Conservation (phyloP, 30 jellyfish, hydroid and myxozoan species). For the Pelagia noctiluca region DNA sequence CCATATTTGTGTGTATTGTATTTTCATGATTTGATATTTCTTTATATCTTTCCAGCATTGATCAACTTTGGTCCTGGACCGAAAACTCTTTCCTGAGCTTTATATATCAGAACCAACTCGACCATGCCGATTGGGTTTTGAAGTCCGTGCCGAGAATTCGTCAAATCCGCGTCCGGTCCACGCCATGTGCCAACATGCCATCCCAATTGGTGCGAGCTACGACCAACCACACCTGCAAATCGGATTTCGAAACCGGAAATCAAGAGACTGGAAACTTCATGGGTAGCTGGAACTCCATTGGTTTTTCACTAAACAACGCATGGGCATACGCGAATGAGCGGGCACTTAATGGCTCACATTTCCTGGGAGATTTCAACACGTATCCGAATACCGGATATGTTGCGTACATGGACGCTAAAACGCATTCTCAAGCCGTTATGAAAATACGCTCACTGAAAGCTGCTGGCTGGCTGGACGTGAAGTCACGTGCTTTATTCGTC, state of each 20-base stretch:
- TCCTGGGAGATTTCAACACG: slow-evolving; percentile 29
- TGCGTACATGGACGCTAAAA: background rate
- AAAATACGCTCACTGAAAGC: slow-evolving; percentile 23
- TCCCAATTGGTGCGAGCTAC: slow-evolving; percentile 43
- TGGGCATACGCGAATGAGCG: slow-evolving; percentile 58
- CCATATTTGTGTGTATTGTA: no score
- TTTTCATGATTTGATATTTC: background rate
- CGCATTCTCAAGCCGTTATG: background rate
- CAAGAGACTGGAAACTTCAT: slow-evolving; percentile 37
- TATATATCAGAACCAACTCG: slow-evolving; percentile 20
- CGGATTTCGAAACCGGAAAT: slow-evolving; percentile 12
- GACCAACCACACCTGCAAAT: slow-evolving; percentile 18
- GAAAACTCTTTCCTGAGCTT: slow-evolving; percentile 48
- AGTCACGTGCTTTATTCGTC: slow-evolving; percentile 68
- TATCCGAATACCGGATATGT: slow-evolving; percentile 69
- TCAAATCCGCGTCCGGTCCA: slow-evolving; percentile 53
- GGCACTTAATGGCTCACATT: slow-evolving; percentile 45
- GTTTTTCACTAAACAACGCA: slow-evolving; percentile 8
- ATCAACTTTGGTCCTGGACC: slow-evolving; percentile 80
- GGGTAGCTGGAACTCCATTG: slow-evolving; percentile 13
- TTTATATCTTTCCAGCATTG: slow-evolving; percentile 64
- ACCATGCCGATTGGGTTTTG: slow-evolving; percentile 51
- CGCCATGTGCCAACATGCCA: slow-evolving; percentile 36
- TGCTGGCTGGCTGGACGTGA: slow-evolving; percentile 80
- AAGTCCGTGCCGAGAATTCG: slow-evolving; percentile 73